Evolutionary conservation across 2,113 vertebrate species (phyloP), one percentile per base, ranked within the genome.

Genomic region (Pimephales promelas): DNA sequence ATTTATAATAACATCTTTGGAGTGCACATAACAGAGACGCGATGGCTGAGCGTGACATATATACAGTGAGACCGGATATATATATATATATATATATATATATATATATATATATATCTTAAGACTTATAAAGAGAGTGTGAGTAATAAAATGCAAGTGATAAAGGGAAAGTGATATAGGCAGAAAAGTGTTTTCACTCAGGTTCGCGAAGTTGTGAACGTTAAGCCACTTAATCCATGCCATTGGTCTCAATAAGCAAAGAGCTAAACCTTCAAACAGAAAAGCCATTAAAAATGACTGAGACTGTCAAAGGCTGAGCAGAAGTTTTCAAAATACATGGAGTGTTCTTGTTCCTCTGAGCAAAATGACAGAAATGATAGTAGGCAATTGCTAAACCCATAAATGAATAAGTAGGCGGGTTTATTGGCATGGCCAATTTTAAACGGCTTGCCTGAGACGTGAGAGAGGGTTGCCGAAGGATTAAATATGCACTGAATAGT

Each of bases 401-500:
- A 57, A 56, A 82, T 83, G 57, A 88, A 78, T 81, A 49, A 85
- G 76, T 85, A 75, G 82, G 79, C 57, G 24, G 54, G 47, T 83
- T 85, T 83, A 83, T 68, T 61, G 79, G 64, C 43, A 66, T 74
- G 77, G 57, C 62, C 9, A 68, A 40, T 71, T 85, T 85, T 59
- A 31, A 73, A 86, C 70, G 54, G 40, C 73, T 83, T 71, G 81
- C 72, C 45, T 76, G 81, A 49, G 36, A 75, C 34, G 26, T 52
- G 79, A 83, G 80, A 66, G 52, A 47, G 20, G 54, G 64, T 61
- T 72, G 84, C 62, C 43, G 77, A 45, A 56, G 52, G 81, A 71
- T 77, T 64, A 79, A 86, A 85, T 81, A 85, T 83, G 87, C 83
- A 31, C 54, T 74, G 54, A 86, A 90, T 86, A 86, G 88, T 84